Conservation (phyloP, 2,797 vertebrate species). For the Urocyon cinereoargenteus region DNA sequence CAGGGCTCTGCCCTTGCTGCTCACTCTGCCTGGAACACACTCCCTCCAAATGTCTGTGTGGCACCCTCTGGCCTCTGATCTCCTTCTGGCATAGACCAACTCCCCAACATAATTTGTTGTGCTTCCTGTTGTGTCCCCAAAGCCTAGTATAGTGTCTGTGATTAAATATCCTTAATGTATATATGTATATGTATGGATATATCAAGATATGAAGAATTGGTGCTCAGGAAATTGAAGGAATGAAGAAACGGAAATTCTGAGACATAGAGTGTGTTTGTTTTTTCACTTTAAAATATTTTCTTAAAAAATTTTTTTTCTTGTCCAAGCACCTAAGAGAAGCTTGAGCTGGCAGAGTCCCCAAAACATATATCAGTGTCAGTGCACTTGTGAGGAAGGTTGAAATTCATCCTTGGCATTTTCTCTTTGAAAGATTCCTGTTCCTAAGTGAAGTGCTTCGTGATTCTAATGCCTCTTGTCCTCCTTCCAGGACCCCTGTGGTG, state of each 20-base stretch:
- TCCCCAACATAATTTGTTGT: neutral
- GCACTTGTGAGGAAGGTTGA: neutral
- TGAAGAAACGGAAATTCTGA: constrained; percentile 10
- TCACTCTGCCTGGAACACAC: neutral
- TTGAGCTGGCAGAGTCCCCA: neutral
- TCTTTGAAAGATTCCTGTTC: constrained; percentile 4
- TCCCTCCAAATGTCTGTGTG: neutral
- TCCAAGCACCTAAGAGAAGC: neutral
- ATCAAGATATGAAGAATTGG: neutral
- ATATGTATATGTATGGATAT: neutral
- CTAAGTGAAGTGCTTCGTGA: neutral
- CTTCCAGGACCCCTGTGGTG: constrained; percentile 84
- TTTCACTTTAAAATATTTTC: neutral
- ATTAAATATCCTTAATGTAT: neutral
- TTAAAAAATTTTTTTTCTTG: neutral
- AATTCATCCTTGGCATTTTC: constrained; percentile 16
- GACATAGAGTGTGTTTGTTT: neutral
- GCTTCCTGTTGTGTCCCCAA: neutral
- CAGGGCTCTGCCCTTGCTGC: neutral
- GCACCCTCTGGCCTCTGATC: neutral
- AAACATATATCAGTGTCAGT: neutral
- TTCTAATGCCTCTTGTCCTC: constrained; percentile 15
- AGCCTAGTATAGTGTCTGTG: neutral
- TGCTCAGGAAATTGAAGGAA: neutral
- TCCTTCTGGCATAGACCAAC: neutral